Conservation (phyloP, 2,888 invertebrate species). For the Chrysodeixis includens region DNA sequence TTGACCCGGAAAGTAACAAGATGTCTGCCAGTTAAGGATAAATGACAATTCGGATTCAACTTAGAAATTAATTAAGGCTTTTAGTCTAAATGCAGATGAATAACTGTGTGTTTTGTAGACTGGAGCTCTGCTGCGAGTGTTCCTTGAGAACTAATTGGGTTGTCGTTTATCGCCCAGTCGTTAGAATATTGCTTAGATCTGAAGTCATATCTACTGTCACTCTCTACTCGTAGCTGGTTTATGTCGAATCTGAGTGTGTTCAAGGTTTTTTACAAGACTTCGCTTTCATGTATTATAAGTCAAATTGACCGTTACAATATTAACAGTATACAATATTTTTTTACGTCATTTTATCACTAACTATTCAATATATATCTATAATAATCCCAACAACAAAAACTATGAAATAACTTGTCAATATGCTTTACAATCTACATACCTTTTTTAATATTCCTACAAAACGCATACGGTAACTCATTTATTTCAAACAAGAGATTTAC, state of each 20-base stretch:
- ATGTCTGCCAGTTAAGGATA: background rate
- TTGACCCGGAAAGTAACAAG: background rate
- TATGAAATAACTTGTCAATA: too few species aligned
- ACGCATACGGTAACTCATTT: too few species aligned
- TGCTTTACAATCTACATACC: too few species aligned
- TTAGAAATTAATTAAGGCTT: background rate
- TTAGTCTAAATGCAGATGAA: slow-evolving; percentile 3
- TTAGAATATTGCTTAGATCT: background rate
- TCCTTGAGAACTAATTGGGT: slow-evolving; percentile 1
- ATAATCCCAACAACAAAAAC: too few species aligned
- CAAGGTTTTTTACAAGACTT: background rate
- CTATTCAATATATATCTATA: too few species aligned
- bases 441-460: too few species aligned
- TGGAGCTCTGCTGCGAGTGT: background rate
- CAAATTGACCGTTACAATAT: background rate
- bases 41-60: slow-evolving; percentile 1
- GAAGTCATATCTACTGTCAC: background rate
- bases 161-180: slow-evolving; percentile 4
- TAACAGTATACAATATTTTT: background rate
- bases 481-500: background rate
- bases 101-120: background rate
- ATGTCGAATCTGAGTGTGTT: background rate
- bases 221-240: background rate
- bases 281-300: background rate
- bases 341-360: too few species aligned